Conservation (phyloP, 2,113 vertebrate species). For the Alethe castanea region DNA sequence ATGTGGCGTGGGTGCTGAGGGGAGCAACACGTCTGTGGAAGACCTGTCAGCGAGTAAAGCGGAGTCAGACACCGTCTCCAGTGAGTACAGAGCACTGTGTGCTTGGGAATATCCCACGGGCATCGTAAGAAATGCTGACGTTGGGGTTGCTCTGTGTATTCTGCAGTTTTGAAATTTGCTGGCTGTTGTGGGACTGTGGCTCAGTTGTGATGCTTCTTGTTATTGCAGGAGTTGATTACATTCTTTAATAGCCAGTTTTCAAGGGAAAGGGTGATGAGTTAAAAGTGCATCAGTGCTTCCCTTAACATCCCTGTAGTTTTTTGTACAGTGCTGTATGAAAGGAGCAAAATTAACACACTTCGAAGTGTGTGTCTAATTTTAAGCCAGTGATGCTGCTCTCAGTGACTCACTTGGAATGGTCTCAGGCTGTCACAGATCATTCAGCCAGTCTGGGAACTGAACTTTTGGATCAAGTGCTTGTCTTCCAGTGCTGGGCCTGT, state of each 20-base stretch:
- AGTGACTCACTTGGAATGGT: neutral
- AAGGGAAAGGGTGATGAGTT: neutral
- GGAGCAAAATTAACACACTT: neutral
- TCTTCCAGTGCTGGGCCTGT: neutral
- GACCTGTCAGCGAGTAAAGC: conserved; percentile 76
- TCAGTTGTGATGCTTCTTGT: neutral
- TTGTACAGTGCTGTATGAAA: neutral
- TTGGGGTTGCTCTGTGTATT: neutral
- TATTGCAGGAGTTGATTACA: neutral
- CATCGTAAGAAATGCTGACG: fast-evolving
- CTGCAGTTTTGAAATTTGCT: neutral
- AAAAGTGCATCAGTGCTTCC: neutral
- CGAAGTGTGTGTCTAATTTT: neutral
- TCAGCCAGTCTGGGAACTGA: neutral
- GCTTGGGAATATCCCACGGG: neutral
- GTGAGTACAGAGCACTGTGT: conserved; percentile 72
- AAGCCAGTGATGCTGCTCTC: neutral
- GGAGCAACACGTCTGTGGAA: conserved; percentile 75
- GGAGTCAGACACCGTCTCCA: conserved; percentile 84
- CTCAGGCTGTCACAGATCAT: fast-evolving
- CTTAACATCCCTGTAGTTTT: neutral
- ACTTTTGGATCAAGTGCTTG: neutral
- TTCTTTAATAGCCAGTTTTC: neutral
- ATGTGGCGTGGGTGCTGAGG: conserved; percentile 89
- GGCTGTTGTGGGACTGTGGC: neutral